A percentile compares a stretch with the other conserved stretches of the same genome.
These are phyloP conservation scores for Miltochrista miniata DNA, from an alignment of 2,888 invertebrate species.

Conservation along the genomic window DNA sequence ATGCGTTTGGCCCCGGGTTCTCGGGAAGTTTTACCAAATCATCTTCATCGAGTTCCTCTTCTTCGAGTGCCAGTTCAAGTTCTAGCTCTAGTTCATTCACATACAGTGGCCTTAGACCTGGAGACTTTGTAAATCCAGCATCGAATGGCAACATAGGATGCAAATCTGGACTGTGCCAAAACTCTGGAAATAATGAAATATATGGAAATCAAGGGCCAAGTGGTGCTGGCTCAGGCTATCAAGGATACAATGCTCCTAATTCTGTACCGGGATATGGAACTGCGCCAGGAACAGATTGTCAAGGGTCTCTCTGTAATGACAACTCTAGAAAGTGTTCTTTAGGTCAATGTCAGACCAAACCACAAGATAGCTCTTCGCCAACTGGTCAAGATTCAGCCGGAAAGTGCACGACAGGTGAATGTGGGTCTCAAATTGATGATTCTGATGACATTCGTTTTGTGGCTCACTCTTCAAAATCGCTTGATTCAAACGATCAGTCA, in stretches of 20 bases:
- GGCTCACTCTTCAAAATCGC: conserved; percentile 13
- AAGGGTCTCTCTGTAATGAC: conserved; percentile 46
- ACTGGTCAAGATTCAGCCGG: conserved; percentile 14
- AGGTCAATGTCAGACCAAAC: conserved; percentile 34
- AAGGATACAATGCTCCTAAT: conserved; percentile 32
- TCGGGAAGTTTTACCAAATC: conserved; percentile 76
- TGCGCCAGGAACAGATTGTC: conserved; percentile 37
- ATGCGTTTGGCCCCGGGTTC: conserved; percentile 58
- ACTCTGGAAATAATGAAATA: conserved; percentile 22
- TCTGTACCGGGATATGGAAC: conserved; percentile 21
- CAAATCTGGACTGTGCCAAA: conserved; percentile 38
- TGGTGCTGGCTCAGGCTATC: conserved; percentile 1
- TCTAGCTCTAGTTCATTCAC: conserved; percentile 62
- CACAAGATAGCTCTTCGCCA: conserved; percentile 18
- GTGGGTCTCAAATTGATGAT: conserved; percentile 17
- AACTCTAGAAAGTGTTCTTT: conserved; percentile 42
- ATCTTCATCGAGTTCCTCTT: conserved; percentile 68
- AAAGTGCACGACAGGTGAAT: conserved; percentile 41
- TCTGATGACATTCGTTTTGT: conserved; percentile 28
- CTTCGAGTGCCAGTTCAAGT: conserved; percentile 72
- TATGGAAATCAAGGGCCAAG: conserved; percentile 4
- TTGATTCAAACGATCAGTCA: conserved; percentile 12
- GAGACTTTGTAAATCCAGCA: conserved; percentile 26
- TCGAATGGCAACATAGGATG: conserved; percentile 37
- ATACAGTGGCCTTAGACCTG: conserved; percentile 53